These are phyloP conservation scores for Cherax quadricarinatus DNA, from an alignment of 1,140 invertebrate species.

Conservation along the genomic window DNA sequence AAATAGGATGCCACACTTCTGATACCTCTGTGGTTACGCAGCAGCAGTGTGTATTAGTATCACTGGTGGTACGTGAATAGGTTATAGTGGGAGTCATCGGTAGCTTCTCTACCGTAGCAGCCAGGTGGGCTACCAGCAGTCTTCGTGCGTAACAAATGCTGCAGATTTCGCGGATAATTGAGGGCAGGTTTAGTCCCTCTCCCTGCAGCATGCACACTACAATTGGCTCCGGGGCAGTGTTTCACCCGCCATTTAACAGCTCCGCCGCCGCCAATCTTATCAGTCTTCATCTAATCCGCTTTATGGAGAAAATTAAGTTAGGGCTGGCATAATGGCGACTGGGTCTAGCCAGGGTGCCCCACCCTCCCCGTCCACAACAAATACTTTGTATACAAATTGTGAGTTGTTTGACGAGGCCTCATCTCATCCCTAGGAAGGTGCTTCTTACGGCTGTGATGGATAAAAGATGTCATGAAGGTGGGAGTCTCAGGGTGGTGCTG, in stretches of 20 bases:
- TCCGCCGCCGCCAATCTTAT: not conserved
- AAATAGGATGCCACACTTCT: too few relatives aligned
- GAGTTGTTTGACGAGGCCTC: not conserved
- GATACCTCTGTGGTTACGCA: too few relatives aligned
- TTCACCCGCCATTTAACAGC: constrained; percentile 16
- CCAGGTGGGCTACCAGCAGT: not conserved
- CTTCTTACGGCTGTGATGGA: too few relatives aligned
- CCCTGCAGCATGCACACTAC: not conserved
- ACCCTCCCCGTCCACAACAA: not conserved
- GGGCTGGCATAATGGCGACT: not conserved
- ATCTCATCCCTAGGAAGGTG: not conserved
- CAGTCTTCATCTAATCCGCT: not conserved
- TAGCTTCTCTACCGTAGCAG: too few relatives aligned
- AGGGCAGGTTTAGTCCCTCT: not conserved
- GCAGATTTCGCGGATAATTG: not conserved
- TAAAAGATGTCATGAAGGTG: too few relatives aligned
- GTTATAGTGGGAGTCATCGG: too few relatives aligned
- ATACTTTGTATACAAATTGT: not conserved
- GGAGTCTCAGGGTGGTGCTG: too few relatives aligned
- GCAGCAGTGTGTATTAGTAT: too few relatives aligned
- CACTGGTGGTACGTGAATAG: too few relatives aligned
- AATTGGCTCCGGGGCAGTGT: not conserved
- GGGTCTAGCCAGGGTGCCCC: not conserved
- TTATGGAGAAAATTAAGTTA: constrained; percentile 12
- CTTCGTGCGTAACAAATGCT: not conserved